phyloP scores from a whole-genome alignment of 2,113 vertebrate species.

The Pseudopipra pipra region DNA sequence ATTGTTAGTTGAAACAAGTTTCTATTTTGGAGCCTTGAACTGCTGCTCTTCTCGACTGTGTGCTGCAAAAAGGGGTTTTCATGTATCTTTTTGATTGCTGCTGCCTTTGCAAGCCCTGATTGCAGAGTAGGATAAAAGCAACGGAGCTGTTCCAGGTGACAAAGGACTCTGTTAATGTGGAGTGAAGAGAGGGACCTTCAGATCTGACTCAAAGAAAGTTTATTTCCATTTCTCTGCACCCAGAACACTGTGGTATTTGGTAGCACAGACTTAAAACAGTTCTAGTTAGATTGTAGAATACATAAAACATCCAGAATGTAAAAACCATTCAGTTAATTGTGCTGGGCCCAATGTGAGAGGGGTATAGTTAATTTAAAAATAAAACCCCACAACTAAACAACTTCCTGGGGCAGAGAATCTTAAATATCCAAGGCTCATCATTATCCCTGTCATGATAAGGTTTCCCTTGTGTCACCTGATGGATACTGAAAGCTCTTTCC shows the following conservation, averaged over 20 bases:
- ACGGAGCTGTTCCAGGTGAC: background rate
- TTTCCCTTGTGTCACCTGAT: background rate
- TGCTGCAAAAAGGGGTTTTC: background rate
- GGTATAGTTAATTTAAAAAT: background rate
- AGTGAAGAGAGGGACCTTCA: background rate
- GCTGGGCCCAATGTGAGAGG: background rate
- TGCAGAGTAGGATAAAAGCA: background rate
- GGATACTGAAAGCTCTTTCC: background rate
- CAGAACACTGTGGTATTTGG: background rate
- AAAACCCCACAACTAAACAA: background rate
- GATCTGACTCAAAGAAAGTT: background rate
- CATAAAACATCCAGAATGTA: fast-evolving
- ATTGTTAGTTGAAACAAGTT: background rate
- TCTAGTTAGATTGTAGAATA: background rate
- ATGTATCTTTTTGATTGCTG: background rate
- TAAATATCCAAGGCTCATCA: background rate
- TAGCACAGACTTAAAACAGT: background rate
- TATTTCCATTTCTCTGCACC: background rate
- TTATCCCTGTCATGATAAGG: background rate
- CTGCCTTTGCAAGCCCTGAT: background rate
- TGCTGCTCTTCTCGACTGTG: background rate
- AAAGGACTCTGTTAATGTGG: background rate
- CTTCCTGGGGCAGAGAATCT: background rate
- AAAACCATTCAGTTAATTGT: background rate
- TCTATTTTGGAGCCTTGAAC: background rate